These are phyloP conservation scores for Anthopleura sola DNA, from an alignment of 64 coral and sea anemone genomes.

Conservation along the genomic window DNA sequence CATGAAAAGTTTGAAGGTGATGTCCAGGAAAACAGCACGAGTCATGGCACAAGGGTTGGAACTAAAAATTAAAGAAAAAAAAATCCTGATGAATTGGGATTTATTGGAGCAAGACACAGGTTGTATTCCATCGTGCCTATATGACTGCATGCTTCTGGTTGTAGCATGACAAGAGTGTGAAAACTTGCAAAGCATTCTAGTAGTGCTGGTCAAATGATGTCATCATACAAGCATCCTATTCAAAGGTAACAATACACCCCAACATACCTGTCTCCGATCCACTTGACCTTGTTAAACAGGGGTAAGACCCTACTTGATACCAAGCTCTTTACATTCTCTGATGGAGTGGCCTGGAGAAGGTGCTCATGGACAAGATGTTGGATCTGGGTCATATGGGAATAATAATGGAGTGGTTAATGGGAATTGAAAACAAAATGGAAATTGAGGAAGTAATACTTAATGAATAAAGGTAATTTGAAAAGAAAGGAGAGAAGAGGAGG, in stretches of 20 bases:
- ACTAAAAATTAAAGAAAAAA: conserved; percentile 34
- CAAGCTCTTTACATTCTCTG: background rate
- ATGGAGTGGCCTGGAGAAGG: background rate
- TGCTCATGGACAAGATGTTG: conserved; percentile 34
- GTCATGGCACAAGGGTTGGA: conserved; percentile 62
- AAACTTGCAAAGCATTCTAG: too few relatives aligned
- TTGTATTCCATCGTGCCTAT: too few relatives aligned
- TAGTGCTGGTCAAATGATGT: too few relatives aligned
- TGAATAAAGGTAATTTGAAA: background rate
- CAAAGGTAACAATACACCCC: too few relatives aligned
- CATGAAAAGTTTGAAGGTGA: conserved; percentile 13
- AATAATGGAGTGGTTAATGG: background rate
- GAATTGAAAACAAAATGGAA: background rate
- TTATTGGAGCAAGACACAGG: too few relatives aligned
- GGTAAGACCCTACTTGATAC: conserved; percentile 14
- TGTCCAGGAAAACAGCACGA: conserved; percentile 64
- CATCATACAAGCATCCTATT: too few relatives aligned
- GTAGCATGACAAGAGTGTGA: too few relatives aligned
- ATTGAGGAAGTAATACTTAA: background rate
- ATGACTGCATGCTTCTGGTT: too few relatives aligned
- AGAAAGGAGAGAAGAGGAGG: background rate
- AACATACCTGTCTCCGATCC: conserved; percentile 36
- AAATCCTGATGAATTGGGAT: too few relatives aligned
- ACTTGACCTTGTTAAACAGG: background rate
- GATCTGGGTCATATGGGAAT: conserved; percentile 6